Percentiles rank a stretch among this genome's conserved stretches.
These are phyloP conservation scores for Paraescarpia echinospica DNA, from an alignment of 1,140 invertebrate species.

Conservation along the genomic window DNA sequence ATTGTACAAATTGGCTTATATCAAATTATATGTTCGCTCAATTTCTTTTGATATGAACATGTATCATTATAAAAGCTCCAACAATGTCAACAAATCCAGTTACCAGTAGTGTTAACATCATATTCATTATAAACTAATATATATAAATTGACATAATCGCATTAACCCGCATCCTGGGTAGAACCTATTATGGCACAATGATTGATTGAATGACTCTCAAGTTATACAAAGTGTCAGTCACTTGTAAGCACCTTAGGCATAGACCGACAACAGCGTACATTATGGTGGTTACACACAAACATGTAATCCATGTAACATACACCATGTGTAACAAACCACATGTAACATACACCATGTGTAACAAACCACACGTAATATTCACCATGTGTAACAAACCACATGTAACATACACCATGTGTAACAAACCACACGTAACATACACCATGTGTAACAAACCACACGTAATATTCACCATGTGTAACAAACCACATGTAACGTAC, in stretches of 20 bases:
- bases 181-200: slow-evolving; percentile 5
- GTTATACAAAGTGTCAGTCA: background rate
- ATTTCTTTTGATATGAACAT: background rate
- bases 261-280: background rate
- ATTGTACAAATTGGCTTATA: background rate
- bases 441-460: background rate
- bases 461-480: background rate
- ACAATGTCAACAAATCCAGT: background rate
- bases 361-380: background rate
- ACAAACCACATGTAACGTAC: background rate
- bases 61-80: background rate
- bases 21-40: background rate
- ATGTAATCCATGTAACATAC: background rate
- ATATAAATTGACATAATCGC: background rate
- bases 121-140: background rate
- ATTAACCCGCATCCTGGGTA: background rate
- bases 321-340: background rate
- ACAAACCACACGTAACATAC: background rate
- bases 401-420: background rate
- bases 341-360: background rate
- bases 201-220: background rate
- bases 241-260: background rate
- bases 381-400: background rate
- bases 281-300: background rate
- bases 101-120: background rate